These are phyloP conservation scores for Pollachius pollachius DNA, from an alignment of 2,113 vertebrate species.

Conservation along the genomic window DNA sequence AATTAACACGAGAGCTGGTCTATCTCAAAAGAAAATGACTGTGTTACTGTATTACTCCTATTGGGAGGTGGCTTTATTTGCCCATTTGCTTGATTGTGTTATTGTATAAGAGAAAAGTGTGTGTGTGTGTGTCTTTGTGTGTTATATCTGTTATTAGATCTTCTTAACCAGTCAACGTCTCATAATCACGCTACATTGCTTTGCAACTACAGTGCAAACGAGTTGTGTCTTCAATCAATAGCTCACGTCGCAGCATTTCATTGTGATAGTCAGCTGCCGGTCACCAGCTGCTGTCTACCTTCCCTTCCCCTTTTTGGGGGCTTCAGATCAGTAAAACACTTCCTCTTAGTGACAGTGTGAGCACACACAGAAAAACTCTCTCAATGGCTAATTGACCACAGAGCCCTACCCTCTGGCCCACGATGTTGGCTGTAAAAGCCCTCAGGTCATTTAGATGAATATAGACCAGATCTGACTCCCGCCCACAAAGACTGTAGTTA, in stretches of 20 bases:
- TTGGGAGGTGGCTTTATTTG: neutral
- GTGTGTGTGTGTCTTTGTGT: neutral
- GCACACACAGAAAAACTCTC: constrained; percentile 61
- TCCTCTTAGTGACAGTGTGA: constrained; percentile 52
- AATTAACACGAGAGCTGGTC: constrained; percentile 26
- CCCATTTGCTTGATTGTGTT: neutral
- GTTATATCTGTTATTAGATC: neutral
- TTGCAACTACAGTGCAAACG: neutral
- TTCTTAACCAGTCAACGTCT: constrained; percentile 17
- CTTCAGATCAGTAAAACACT: constrained; percentile 27
- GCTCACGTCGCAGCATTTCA: constrained; percentile 22
- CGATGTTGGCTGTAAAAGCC: constrained; percentile 3
- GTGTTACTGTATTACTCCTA: neutral
- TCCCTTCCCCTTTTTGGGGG: constrained; percentile 23
- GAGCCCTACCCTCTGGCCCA: constrained; percentile 36
- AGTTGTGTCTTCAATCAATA: constrained; percentile 31
- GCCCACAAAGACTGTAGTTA: constrained; percentile 12
- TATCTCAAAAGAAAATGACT: neutral
- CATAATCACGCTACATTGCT: constrained; percentile 15
- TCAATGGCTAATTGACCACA: constrained; percentile 45
- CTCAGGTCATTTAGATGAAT: constrained; percentile 11
- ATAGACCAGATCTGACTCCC: constrained; percentile 20
- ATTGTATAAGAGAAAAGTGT: neutral
- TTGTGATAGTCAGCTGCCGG: constrained; percentile 22
- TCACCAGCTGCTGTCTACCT: constrained; percentile 27